Base-by-base conservation (phyloP, 1,140 invertebrate genomes). In the Uloborus diversus region DNA sequence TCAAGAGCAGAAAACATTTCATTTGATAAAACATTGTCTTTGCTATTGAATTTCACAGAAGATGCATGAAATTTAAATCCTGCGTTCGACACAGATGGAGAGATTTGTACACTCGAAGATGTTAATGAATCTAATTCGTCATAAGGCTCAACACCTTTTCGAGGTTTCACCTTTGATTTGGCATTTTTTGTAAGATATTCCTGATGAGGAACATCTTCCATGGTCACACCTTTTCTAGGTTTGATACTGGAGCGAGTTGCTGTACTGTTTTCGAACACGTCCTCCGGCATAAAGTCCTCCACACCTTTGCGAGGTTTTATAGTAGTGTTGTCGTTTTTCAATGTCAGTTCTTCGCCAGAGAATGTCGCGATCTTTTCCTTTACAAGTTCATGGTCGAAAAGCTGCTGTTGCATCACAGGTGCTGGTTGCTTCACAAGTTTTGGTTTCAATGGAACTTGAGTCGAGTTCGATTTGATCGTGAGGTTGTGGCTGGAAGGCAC, bases 291-390 rank as follows among this genome's bases (percentile, higher is more conserved):
- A 25, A 28, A 14, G 14, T 51, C 61, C 3, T 27, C 23, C 4
- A 79, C 76, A 7, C 76, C 76, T 35, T 79, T 79, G 5, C 76
- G 51, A 25, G 76, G 76, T 49, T 79, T 79, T 1, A 79, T 32
- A 3, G 62, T 35, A 13, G 62, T 79, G 23, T 79, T 79, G 30
- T 79, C 76, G 20, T 79, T 69, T 25, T 79, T 79, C 1, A 69
- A 32, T 0, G 33, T 57, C 20, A 66, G 20, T 37, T 78, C 28
- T n/a, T 66, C 73, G 11, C 42, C 25, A 28, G 71, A 53, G 33
- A 42, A 78, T 3, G 73, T 66, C 1, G 62, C 33, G 7, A 75
- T 64, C 7, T 32, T 59, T 64, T 75, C 71, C 13, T 42, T 42
- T 1, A 59, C 47, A 35, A 23, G 32, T 25, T 33, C 20, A 14